phyloP scores from a whole-genome alignment of 2,113 vertebrate genomes.

The Malurus alboscapulatus region DNA sequence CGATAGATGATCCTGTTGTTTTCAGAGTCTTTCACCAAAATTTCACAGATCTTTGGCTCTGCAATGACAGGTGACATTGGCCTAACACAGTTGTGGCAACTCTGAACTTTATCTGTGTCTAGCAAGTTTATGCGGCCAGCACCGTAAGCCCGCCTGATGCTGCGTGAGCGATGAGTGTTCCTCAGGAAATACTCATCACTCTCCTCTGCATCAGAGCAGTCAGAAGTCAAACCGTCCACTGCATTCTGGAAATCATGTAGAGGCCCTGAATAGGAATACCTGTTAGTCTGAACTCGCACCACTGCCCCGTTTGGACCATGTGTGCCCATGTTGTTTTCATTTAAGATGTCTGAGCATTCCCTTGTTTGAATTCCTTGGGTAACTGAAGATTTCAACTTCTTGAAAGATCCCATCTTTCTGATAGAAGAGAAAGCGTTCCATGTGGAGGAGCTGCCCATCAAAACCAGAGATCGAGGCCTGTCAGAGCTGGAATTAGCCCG shows the following conservation, averaged over 20 bases:
- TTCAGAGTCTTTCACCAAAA: conserved; percentile 63
- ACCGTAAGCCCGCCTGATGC: conserved; percentile 88
- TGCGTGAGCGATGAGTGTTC: conserved; percentile 87
- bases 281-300: conserved; percentile 28
- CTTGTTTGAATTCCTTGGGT: conserved; percentile 88
- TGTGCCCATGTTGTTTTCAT: conserved; percentile 31
- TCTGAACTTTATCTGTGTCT: conserved; percentile 67
- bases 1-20: conserved; percentile 73
- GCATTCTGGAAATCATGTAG: neutral
- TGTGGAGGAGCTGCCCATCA: conserved; percentile 73
- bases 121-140: conserved; percentile 86
- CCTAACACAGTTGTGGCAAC: neutral
- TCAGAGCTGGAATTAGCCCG: conserved; percentile 60
- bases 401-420: conserved; percentile 91
- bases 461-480: conserved; percentile 69
- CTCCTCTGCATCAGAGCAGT: conserved; percentile 73
- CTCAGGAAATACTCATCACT: conserved; percentile 78
- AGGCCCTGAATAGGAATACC: conserved; percentile 5
- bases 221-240: conserved; percentile 69
- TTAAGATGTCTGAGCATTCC: conserved; percentile 67
- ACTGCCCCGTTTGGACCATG: conserved; percentile 64
- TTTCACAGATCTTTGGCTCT: conserved; percentile 56
- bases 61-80: neutral
- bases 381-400: conserved; percentile 90
- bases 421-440: conserved; percentile 88